These are phyloP conservation scores for Drosophila suzukii DNA, from an alignment of 1,140 invertebrate species.

Conservation along the genomic window DNA sequence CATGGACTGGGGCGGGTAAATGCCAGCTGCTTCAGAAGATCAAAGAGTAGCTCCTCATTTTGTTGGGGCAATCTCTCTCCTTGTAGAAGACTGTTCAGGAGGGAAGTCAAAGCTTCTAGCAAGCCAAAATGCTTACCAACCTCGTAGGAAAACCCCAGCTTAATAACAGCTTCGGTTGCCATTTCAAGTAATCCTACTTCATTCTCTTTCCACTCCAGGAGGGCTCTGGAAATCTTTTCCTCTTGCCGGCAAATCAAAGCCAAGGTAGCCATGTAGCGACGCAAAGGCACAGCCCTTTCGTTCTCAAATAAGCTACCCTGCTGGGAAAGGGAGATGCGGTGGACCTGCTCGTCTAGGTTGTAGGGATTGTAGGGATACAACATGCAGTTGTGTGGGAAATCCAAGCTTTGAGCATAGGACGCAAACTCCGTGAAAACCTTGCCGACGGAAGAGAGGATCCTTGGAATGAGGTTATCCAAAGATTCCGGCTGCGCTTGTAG, in stretches of 20 bases:
- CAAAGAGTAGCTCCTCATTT: conserved; percentile 30
- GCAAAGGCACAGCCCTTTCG: conserved; percentile 58
- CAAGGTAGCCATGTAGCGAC: conserved; percentile 68
- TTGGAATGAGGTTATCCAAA: conserved; percentile 14
- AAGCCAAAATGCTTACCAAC: conserved; percentile 65
- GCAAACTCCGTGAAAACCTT: conserved; percentile 68
- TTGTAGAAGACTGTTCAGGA: conserved; percentile 55
- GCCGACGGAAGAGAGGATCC: conserved; percentile 48
- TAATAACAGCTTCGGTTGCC: conserved; percentile 54
- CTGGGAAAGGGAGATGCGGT: conserved; percentile 34
- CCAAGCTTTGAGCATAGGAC: conserved; percentile 53
- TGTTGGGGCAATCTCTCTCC: not conserved
- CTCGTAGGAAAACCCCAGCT: conserved; percentile 68
- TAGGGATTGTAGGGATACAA: conserved; percentile 57
- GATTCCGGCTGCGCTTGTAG: conserved; percentile 39
- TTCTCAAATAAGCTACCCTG: conserved; percentile 30
- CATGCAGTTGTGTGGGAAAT: conserved; percentile 54
- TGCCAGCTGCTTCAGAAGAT: conserved; percentile 65
- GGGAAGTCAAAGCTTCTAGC: conserved; percentile 55
- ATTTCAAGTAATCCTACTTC: conserved; percentile 58
- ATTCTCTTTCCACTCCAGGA: conserved; percentile 49
- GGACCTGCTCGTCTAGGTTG: conserved; percentile 25
- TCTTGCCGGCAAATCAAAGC: conserved; percentile 58
- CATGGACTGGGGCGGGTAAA: conserved; percentile 70
- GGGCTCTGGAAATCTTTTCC: conserved; percentile 20